Evolutionary conservation across 2,797 vertebrate species (phyloP).

Genomic region (Chelon auratus): DNA sequence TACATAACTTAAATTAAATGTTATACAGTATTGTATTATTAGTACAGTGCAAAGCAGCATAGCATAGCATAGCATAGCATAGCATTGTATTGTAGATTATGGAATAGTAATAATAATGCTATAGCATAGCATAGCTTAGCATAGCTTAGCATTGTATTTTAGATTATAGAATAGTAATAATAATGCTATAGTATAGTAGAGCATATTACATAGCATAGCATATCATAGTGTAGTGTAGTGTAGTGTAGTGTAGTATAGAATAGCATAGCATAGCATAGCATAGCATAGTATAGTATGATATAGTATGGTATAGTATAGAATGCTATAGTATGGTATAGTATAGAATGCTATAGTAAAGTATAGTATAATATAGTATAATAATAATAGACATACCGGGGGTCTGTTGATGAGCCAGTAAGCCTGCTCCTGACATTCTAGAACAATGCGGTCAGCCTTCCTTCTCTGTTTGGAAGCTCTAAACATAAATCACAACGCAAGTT

Average conservation of each 20-base stretch:
- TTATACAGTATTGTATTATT: background rate
- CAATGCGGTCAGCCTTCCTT: slow-evolving; percentile 93
- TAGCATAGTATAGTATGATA: background rate
- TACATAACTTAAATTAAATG: background rate
- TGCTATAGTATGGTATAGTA: background rate
- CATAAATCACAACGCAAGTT: slow-evolving; percentile 43
- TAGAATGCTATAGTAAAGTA: background rate
- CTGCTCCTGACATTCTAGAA: slow-evolving; percentile 94
- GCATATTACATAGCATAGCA: background rate
- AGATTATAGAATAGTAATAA: background rate
- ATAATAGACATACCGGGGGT: slow-evolving; percentile 83
- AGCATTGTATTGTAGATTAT: background rate
- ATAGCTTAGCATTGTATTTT: background rate
- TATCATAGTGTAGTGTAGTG: background rate
- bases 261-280: background rate
- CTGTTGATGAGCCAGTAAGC: slow-evolving; percentile 95
- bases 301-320: background rate
- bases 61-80: background rate
- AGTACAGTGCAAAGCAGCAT: background rate
- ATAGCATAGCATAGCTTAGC: background rate
- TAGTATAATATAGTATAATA: too few relatives aligned
- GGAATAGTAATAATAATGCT: too few relatives aligned
- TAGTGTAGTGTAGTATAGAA: background rate
- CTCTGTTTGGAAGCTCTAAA: slow-evolving; percentile 93
- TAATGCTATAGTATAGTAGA: background rate